Evolutionary conservation across 1,140 invertebrate species (phyloP).

Genomic region (Oppia nitens): DNA sequence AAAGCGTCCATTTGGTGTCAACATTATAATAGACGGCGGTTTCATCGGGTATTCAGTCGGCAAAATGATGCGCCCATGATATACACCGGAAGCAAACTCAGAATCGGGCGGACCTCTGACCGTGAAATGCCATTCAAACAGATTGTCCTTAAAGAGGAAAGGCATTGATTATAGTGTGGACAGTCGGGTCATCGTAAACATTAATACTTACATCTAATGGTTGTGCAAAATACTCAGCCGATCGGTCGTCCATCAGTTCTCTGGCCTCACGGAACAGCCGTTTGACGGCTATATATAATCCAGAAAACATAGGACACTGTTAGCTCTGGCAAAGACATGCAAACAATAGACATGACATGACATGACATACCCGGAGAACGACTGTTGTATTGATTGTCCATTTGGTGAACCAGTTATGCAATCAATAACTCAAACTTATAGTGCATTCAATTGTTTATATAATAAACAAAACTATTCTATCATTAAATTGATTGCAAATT

Average conservation of each 20-base stretch:
- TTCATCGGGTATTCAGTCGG: slow-evolving; percentile 91
- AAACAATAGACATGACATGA: not conserved
- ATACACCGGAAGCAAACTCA: slow-evolving; percentile 74
- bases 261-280: slow-evolving; percentile 78
- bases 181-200: not conserved
- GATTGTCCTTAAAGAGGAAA: slow-evolving; percentile 47
- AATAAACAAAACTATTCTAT: not conserved
- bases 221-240: slow-evolving; percentile 74
- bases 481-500: no score
- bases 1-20: slow-evolving; percentile 92
- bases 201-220: slow-evolving; percentile 49
- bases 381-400: slow-evolving; percentile 6
- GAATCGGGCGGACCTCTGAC: slow-evolving; percentile 66
- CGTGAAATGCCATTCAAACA: slow-evolving; percentile 98
- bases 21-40: slow-evolving; percentile 81
- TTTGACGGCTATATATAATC: slow-evolving; percentile 55
- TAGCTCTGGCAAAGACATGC: not conserved
- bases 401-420: not conserved
- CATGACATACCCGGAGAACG: slow-evolving; percentile 11
- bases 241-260: slow-evolving; percentile 58
- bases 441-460: not conserved
- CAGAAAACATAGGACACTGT: not conserved
- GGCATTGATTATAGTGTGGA: not conserved
- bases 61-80: slow-evolving; percentile 77
- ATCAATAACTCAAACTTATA: not conserved